Evolutionary conservation across 2,888 invertebrate species (phyloP).

Genomic region (Cylindroiulus punctatus): DNA sequence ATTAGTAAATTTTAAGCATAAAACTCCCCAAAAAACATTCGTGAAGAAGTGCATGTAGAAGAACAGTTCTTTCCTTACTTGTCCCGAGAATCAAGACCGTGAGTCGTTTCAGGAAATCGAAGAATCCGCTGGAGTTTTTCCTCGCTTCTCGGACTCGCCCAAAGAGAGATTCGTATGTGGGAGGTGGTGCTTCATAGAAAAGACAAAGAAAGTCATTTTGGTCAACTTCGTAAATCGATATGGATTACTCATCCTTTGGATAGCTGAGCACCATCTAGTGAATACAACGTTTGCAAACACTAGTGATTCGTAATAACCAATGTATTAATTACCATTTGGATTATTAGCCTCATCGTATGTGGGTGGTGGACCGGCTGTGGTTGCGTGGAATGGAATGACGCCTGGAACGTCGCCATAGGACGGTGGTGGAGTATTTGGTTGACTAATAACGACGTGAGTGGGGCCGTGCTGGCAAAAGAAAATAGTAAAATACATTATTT

Average conservation of each 20-base stretch:
- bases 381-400: conserved; percentile 60
- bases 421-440: conserved; percentile 59
- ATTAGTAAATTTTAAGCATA: too few relatives aligned
- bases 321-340: conserved; percentile 69
- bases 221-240: too few relatives aligned
- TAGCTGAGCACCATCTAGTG: too few relatives aligned
- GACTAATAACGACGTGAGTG: background rate
- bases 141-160: conserved; percentile 74
- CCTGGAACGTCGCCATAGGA: conserved; percentile 61
- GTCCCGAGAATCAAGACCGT: conserved; percentile 73
- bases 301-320: too few relatives aligned
- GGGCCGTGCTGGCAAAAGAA: background rate
- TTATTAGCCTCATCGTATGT: conserved; percentile 74
- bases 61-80: too few relatives aligned
- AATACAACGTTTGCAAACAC: too few relatives aligned
- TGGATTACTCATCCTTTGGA: too few relatives aligned
- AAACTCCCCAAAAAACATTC: too few relatives aligned
- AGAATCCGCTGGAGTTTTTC: conserved; percentile 71
- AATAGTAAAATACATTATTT: background rate
- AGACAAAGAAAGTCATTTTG: background rate
- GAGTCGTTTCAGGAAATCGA: conserved; percentile 74
- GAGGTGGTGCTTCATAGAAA: conserved; percentile 71
- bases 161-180: conserved; percentile 75
- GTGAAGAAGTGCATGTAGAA: background rate
- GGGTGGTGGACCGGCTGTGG: conserved; percentile 70